Conservation (phyloP, 2,113 vertebrate species). For the Aptenodytes patagonicus region DNA sequence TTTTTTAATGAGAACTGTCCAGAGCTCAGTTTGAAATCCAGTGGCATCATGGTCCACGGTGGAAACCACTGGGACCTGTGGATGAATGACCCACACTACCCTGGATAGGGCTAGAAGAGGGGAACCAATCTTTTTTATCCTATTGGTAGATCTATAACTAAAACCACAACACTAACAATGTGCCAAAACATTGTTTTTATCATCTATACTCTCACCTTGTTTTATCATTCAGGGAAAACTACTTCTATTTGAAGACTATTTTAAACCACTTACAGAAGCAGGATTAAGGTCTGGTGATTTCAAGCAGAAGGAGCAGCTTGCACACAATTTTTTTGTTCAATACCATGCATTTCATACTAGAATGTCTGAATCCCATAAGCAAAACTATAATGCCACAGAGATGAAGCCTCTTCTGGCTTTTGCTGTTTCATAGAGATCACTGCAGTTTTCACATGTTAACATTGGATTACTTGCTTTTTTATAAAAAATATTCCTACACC, state of each 20-base stretch:
- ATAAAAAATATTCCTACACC: neutral
- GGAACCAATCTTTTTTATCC: neutral
- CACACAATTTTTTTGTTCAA: neutral
- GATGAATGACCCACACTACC: neutral
- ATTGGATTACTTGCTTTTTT: neutral
- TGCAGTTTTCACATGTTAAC: neutral
- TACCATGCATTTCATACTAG: neutral
- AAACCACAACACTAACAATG: neutral
- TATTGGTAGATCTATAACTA: neutral
- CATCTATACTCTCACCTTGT: neutral
- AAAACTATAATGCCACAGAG: neutral
- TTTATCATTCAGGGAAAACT: neutral
- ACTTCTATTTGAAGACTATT: neutral
- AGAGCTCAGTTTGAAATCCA: neutral
- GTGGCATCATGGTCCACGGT: neutral
- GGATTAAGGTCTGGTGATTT: neutral
- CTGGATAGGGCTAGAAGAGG: neutral
- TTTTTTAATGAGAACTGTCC: neutral
- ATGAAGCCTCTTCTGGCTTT: neutral
- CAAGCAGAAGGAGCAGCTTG: neutral
- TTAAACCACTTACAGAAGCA: neutral
- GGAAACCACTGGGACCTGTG: neutral
- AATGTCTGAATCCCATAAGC: neutral
- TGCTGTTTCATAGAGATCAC: neutral
- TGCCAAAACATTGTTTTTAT: neutral